These are phyloP conservation scores for Vesta saturnalis DNA, from an alignment of 2,888 invertebrate species.

Conservation along the genomic window DNA sequence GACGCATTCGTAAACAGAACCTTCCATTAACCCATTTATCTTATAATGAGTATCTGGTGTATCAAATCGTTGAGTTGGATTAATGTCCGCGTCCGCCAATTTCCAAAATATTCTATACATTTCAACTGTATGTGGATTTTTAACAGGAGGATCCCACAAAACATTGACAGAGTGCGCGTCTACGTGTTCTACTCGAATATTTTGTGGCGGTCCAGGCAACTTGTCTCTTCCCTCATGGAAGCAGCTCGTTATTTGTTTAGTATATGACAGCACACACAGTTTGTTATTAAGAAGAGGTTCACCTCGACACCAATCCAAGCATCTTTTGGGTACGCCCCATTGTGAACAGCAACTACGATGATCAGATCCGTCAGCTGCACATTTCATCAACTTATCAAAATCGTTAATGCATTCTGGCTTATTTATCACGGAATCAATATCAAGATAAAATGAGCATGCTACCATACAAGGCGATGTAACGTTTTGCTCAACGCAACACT, in stretches of 20 bases:
- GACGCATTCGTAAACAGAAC: slow-evolving; percentile 80
- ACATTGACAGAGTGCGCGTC: slow-evolving; percentile 70
- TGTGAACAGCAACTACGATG: slow-evolving; percentile 86
- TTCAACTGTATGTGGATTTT: slow-evolving; percentile 85
- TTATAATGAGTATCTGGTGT: slow-evolving; percentile 76
- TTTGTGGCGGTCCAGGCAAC: slow-evolving; percentile 83
- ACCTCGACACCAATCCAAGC: slow-evolving; percentile 86
- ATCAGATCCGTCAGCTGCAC: slow-evolving; percentile 84
- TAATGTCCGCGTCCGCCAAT: slow-evolving; percentile 66
- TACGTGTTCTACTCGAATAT: slow-evolving; percentile 67
- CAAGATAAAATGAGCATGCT: slow-evolving; percentile 85
- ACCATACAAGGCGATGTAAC: slow-evolving; percentile 82
- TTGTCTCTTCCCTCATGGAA: slow-evolving; percentile 82
- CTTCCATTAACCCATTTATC: slow-evolving; percentile 77
- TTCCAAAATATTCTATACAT: slow-evolving; percentile 87
- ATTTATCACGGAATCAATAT: slow-evolving; percentile 84
- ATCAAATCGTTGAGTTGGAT: slow-evolving; percentile 73
- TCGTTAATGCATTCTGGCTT: slow-evolving; percentile 83
- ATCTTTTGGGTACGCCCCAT: slow-evolving; percentile 81
- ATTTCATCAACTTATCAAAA: slow-evolving; percentile 86
- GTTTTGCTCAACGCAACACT: slow-evolving; percentile 84
- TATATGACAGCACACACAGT: slow-evolving; percentile 77
- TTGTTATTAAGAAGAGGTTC: slow-evolving; percentile 73
- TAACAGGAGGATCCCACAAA: slow-evolving; percentile 80
- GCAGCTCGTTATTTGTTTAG: slow-evolving; percentile 79